Conservation (phyloP, 2,797 vertebrate genomes). For the Hirundo rustica region DNA sequence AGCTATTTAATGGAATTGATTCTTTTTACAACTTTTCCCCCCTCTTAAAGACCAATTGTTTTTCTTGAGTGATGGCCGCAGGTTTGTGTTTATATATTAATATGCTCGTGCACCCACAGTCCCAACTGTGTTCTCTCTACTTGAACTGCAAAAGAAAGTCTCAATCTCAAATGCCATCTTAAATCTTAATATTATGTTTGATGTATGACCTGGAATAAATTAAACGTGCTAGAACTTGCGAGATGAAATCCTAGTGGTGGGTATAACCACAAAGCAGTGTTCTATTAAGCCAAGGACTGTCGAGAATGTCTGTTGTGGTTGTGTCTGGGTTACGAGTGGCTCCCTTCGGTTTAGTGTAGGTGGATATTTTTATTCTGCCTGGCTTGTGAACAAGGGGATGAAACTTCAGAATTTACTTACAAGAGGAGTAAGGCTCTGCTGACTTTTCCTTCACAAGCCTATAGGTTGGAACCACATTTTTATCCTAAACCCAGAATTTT, state of each 20-base stretch:
- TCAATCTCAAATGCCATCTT: slow-evolving; percentile 55
- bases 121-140: neutral
- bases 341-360: slow-evolving; percentile 65
- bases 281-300: slow-evolving; percentile 59
- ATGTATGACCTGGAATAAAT: slow-evolving; percentile 64
- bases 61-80: slow-evolving; percentile 49
- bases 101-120: neutral
- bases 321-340: slow-evolving; percentile 59
- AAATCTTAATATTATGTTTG: slow-evolving; percentile 55
- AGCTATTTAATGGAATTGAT: slow-evolving; percentile 67
- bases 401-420: slow-evolving; percentile 61
- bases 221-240: slow-evolving; percentile 58
- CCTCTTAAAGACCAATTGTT: slow-evolving; percentile 58
- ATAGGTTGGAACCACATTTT: slow-evolving; percentile 40
- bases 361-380: slow-evolving; percentile 63
- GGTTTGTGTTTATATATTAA: slow-evolving; percentile 47
- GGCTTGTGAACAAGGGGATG: slow-evolving; percentile 49
- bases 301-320: slow-evolving; percentile 66
- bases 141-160: neutral
- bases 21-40: slow-evolving; percentile 63
- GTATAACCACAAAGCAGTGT: slow-evolving; percentile 68
- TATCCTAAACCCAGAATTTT: neutral
- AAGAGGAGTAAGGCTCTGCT: neutral
- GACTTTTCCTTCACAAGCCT: slow-evolving; percentile 26
- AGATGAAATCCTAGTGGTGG: slow-evolving; percentile 57